Conservation (phyloP, 2,113 vertebrate genomes). For the Mesitornis unicolor region DNA sequence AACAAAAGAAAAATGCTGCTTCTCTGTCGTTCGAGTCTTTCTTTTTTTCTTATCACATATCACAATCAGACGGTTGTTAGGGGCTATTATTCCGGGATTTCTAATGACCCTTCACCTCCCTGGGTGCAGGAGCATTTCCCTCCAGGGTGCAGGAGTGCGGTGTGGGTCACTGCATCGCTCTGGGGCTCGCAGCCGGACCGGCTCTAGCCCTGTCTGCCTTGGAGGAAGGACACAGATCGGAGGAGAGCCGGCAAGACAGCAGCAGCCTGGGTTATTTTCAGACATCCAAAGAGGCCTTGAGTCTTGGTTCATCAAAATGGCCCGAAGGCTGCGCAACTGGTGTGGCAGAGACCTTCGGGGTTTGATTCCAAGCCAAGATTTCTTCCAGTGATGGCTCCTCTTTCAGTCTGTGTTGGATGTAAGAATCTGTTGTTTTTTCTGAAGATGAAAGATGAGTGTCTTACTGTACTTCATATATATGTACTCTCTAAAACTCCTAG, state of each 20-base stretch:
- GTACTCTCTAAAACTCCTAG: not conserved
- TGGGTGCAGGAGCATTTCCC: not conserved
- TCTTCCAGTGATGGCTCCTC: not conserved
- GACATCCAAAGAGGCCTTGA: not conserved
- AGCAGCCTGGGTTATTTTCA: not conserved
- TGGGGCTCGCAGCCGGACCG: not conserved
- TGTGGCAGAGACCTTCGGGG: not conserved
- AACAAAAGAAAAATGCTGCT: not conserved
- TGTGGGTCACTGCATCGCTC: not conserved
- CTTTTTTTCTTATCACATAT: not conserved
- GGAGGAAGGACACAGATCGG: not conserved
- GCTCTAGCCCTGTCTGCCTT: not conserved
- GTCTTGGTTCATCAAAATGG: not conserved
- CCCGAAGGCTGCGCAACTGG: not conserved
- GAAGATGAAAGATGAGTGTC: not conserved
- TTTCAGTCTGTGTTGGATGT: not conserved
- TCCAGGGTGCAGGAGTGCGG: not conserved
- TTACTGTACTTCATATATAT: not conserved
- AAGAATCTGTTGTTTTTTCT: not conserved
- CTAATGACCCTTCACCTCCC: not conserved
- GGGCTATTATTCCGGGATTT: not conserved
- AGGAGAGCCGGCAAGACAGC: not conserved
- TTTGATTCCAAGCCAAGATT: not conserved
- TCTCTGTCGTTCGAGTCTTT: not conserved
- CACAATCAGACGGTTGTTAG: not conserved